Percentiles rank a stretch among this genome's conserved stretches.
phyloP scores from a whole-genome alignment of 2,113 vertebrate species.

The Gymnorhina tibicen region DNA sequence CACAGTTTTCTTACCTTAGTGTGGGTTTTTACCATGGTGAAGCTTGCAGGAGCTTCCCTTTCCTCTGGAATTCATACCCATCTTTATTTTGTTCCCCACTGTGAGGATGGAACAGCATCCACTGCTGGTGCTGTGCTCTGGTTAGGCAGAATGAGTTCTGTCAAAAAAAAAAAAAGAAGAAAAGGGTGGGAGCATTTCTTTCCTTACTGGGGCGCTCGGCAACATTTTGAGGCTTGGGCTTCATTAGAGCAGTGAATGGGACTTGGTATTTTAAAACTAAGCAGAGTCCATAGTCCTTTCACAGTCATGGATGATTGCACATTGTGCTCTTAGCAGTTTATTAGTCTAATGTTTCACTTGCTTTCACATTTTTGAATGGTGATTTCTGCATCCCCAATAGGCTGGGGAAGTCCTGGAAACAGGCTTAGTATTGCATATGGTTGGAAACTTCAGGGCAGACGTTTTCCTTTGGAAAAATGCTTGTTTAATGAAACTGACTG shows the following conservation, averaged over 20 bases:
- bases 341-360: background rate
- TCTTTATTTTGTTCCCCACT: background rate
- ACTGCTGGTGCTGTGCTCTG: background rate
- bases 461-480: background rate
- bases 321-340: background rate
- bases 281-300: background rate
- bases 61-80: background rate
- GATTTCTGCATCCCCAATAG: background rate
- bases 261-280: background rate
- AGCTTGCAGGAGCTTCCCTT: background rate
- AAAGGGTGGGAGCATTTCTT: background rate
- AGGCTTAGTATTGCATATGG: background rate
- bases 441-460: background rate
- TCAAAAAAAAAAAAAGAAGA: background rate
- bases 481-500: background rate
- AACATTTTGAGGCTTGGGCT: background rate
- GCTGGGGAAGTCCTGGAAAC: background rate
- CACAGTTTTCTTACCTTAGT: background rate
- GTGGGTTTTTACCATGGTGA: background rate
- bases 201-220: background rate
- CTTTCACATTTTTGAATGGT: background rate
- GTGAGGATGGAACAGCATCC: background rate
- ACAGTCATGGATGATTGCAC: background rate
- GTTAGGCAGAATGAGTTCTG: background rate
- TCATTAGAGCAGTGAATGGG: background rate